Evolutionary conservation across 2,888 invertebrate species (phyloP).

Genomic region (Mactromeris polynyma): DNA sequence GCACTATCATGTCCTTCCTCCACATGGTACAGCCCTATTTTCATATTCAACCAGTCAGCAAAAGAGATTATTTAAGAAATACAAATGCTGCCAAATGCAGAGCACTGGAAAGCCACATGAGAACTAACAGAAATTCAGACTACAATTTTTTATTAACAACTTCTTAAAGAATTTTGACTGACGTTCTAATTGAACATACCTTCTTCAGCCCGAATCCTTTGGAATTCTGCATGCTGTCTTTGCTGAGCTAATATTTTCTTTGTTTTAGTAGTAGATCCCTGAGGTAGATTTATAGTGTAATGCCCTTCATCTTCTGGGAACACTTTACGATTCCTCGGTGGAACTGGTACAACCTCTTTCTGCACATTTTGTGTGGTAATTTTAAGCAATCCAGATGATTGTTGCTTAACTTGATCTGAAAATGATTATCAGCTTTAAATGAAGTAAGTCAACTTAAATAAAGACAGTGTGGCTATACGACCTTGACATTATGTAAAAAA

Average conservation of each 20-base stretch:
- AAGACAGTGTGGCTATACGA: no score
- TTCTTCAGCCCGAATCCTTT: constrained; percentile 63
- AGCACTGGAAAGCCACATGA: no score
- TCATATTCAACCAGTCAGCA: no score
- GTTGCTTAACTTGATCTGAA: background rate
- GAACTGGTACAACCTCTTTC: constrained; percentile 84
- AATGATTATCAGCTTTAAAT: background rate
- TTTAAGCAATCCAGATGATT: background rate
- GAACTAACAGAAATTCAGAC: no score
- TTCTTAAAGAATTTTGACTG: no score
- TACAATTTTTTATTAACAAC: no score
- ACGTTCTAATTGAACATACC: constrained; percentile 36
- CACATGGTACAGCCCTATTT: no score
- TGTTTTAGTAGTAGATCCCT: constrained; percentile 87
- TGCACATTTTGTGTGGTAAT: constrained; percentile 26
- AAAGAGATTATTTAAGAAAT: no score
- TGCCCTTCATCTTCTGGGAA: constrained; percentile 89
- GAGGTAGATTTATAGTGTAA: constrained; percentile 88
- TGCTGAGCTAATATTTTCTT: constrained; percentile 87
- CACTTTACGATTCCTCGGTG: constrained; percentile 86
- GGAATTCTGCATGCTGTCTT: constrained; percentile 62
- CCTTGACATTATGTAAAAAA: no score
- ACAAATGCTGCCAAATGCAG: no score
- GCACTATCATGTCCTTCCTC: no score
- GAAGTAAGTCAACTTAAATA: background rate